Conservation (phyloP, 2,113 vertebrate species). For the Nannospalax galili region DNA sequence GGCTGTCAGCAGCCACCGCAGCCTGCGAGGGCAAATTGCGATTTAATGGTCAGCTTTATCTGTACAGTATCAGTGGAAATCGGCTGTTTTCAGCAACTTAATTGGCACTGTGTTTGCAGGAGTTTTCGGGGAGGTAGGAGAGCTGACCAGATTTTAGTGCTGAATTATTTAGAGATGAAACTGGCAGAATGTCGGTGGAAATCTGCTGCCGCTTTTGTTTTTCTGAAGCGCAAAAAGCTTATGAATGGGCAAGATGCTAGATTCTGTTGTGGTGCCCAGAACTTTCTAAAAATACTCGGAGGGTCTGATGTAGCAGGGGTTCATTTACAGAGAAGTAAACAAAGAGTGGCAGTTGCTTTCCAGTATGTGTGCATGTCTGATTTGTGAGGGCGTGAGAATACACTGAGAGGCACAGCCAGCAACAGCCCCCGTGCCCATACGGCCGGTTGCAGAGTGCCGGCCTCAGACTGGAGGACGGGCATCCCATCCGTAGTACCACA, state of each 20-base stretch:
- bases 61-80: constrained; percentile 85
- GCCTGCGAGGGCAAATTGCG: constrained; percentile 89
- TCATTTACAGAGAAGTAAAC: constrained; percentile 57
- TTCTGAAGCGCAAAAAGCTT: not conserved
- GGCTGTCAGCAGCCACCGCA: constrained; percentile 88
- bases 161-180: constrained; percentile 71
- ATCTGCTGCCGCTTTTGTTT: not conserved
- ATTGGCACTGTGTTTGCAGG: constrained; percentile 83
- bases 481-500: not conserved
- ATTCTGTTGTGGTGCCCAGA: not conserved
- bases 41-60: constrained; percentile 93
- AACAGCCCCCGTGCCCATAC: not conserved
- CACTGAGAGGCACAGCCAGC: not conserved
- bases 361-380: not conserved
- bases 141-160: constrained; percentile 44
- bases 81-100: constrained; percentile 89
- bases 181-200: constrained; percentile 28
- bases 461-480: not conserved
- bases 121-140: constrained; percentile 66
- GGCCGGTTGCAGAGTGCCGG: not conserved
- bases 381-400: not conserved
- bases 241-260: constrained; percentile 9
- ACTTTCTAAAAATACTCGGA: constrained; percentile 55
- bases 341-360: constrained; percentile 52
- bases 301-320: constrained; percentile 16